phyloP scores from a whole-genome alignment of 1,140 invertebrate species.

The Zeugodacus cucurbitae region DNA sequence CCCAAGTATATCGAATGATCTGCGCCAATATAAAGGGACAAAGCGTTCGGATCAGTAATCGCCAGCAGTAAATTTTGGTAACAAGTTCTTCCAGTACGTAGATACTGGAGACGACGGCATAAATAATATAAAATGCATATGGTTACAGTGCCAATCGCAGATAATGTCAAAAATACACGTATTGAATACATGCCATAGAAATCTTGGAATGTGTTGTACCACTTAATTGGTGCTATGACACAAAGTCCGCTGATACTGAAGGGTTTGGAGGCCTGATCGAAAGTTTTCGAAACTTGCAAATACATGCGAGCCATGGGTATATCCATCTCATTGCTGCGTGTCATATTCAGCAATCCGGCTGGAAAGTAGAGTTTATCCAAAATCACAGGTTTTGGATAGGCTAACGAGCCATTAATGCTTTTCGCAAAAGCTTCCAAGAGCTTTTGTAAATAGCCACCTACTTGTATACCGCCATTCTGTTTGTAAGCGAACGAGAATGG shows the following conservation, averaged over 20 bases:
- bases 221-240: neutral
- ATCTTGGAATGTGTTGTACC: neutral
- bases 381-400: neutral
- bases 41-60: neutral
- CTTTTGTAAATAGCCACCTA: neutral
- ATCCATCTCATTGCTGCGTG: neutral
- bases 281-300: neutral
- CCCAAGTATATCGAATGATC: neutral
- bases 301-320: neutral
- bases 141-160: neutral
- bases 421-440: neutral
- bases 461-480: neutral
- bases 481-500: neutral
- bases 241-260: neutral
- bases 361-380: neutral
- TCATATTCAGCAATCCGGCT: neutral
- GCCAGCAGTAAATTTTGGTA: neutral
- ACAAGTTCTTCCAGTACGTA: neutral
- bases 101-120: neutral
- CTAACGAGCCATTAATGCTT: neutral
- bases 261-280: neutral
- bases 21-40: neutral
- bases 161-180: neutral
- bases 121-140: neutral
- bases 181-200: neutral